Evolutionary conservation across 2,797 vertebrate species (phyloP).

Genomic region (Oceanodroma leucorhoa): DNA sequence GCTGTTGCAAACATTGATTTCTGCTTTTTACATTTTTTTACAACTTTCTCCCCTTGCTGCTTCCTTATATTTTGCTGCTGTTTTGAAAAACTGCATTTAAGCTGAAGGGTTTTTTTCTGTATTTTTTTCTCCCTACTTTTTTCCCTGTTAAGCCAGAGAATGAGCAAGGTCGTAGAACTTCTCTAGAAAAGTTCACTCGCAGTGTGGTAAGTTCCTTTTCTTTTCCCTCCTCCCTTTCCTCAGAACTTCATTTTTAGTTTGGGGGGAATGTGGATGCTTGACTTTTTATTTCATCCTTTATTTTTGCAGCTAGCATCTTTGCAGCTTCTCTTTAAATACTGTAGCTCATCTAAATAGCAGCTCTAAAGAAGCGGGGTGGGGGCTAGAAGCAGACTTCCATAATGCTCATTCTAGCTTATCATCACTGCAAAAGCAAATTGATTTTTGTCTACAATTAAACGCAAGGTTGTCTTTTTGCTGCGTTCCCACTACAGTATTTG

Average conservation of each 20-base stretch:
- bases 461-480: background rate
- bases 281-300: constrained; percentile 4
- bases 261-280: background rate
- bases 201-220: constrained; percentile 90
- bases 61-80: constrained; percentile 71
- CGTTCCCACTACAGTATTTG: background rate
- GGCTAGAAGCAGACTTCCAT: background rate
- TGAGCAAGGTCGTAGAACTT: constrained; percentile 96
- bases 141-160: constrained; percentile 88
- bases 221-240: constrained; percentile 57
- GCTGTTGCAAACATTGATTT: constrained; percentile 67
- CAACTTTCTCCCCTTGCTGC: constrained; percentile 35
- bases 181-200: constrained; percentile 98
- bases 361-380: background rate
- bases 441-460: background rate
- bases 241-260: constrained; percentile 51
- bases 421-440: background rate
- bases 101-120: constrained; percentile 77
- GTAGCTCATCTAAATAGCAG: constrained; percentile 1
- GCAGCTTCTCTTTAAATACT: constrained; percentile 50
- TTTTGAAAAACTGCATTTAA: constrained; percentile 69
- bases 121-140: constrained; percentile 75
- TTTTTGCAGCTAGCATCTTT: constrained; percentile 59
- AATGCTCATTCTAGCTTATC: background rate
- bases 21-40: constrained; percentile 53